A percentile compares a stretch with the other conserved stretches of the same genome.
Conservation (phyloP, 2,888 invertebrate species). For the Dioctria linearis region DNA sequence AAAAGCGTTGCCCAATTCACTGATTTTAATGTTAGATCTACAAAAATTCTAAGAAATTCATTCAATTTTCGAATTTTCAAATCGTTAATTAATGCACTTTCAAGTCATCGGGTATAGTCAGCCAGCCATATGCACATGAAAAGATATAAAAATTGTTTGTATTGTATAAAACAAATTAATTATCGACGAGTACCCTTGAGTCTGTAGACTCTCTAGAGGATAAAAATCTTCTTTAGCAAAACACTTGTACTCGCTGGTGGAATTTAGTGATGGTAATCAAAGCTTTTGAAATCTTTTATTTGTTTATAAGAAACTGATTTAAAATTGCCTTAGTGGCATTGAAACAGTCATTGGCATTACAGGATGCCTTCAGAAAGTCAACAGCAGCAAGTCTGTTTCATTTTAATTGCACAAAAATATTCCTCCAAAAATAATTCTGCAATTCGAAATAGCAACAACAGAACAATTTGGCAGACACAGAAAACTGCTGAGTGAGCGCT, state of each 20-base stretch:
- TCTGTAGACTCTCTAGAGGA: no score
- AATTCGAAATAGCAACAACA: not conserved
- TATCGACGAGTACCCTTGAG: no score
- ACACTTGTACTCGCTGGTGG: not conserved
- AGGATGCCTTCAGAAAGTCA: not conserved
- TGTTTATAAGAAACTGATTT: not conserved
- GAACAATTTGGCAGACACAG: not conserved
- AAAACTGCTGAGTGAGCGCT: not conserved
- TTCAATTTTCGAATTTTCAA: no score
- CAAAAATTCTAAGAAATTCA: no score
- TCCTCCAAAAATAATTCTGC: constrained; percentile 23
- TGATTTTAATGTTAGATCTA: no score
- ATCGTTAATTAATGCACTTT: no score
- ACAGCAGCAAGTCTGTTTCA: not conserved
- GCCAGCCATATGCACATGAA: no score
- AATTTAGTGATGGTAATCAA: not conserved
- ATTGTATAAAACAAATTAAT: no score
- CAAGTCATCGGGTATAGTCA: no score
- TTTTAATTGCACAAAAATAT: not conserved
- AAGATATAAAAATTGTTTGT: no score
- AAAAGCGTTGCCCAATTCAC: no score
- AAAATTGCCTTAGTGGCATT: not conserved
- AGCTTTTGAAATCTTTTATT: not conserved
- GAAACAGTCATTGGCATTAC: constrained; percentile 26
- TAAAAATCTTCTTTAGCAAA: not conserved